These are phyloP conservation scores for Pocillopora meandrina DNA, from an alignment of 92 coral and sea anemone genomes.

Conservation along the genomic window DNA sequence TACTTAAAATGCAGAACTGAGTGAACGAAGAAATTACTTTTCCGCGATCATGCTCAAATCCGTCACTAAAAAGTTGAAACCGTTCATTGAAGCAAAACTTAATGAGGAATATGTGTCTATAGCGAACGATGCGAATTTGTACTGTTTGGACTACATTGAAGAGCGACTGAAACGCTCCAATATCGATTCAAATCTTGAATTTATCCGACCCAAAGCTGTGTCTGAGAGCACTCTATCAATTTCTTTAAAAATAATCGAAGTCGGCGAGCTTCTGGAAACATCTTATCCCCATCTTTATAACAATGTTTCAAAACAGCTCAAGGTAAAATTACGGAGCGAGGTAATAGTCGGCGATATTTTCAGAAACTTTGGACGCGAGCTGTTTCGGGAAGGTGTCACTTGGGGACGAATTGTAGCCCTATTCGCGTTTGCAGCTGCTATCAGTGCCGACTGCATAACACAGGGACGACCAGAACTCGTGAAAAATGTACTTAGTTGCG, in stretches of 20 bases:
- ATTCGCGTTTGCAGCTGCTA: constrained; percentile 88
- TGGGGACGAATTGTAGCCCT: constrained; percentile 91
- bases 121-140: constrained; percentile 85
- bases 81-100: constrained; percentile 78
- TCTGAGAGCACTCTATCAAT: constrained; percentile 61
- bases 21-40: not conserved
- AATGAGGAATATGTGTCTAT: constrained; percentile 82
- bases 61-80: constrained; percentile 84
- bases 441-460: constrained; percentile 82
- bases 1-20: constrained; percentile 18
- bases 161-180: constrained; percentile 76
- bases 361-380: constrained; percentile 74
- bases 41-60: constrained; percentile 65
- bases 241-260: constrained; percentile 78
- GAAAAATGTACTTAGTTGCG: constrained; percentile 76
- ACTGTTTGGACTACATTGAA: constrained; percentile 85
- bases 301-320: constrained; percentile 87
- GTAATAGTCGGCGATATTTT: constrained; percentile 83
- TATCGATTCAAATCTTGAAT: constrained; percentile 80
- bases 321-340: constrained; percentile 85
- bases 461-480: constrained; percentile 89
- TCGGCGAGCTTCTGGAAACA: constrained; percentile 85
- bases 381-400: constrained; percentile 86
- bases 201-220: constrained; percentile 73
- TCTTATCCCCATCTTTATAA: constrained; percentile 84